Evolutionary conservation across 92 coral and sea anemone species (phyloP), one percentile per base, ranked within the genome.

Genomic region (Porites cylindrica): DNA sequence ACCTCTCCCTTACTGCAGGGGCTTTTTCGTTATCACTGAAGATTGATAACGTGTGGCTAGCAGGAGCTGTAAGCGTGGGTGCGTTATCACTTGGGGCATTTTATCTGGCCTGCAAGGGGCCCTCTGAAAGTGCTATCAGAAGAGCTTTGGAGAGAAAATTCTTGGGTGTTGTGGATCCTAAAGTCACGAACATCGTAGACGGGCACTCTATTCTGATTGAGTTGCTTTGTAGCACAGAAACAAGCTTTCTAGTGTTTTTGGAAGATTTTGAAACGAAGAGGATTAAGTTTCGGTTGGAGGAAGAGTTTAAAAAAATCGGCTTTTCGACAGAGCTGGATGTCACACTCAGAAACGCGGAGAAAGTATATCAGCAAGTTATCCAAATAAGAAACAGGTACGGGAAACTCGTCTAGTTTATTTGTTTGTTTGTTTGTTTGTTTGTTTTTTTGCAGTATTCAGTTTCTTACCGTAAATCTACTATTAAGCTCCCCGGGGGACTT

Each of bases 11-110:
- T 2, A 38, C 70, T 10, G 78, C 78, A 2, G 86, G 70, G 21
- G 70, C 62, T 51, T 71, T 82, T 71, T 82, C 85, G 16, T 23
- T 81, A 51, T 71, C 86, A 3, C 86, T 82, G 59, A 82, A 71
- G 86, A 82, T 82, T 60, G 86, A 82, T 51, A 82, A 82, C 29
- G 62, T 61, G 38, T 82, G 86, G 86, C 20, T 82, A 21, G 86
- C 86, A 7, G 86, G 86, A 19, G 79, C 86, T 47, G 86, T 82
- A 16, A 82, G 79, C 9, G 17, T 82, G 51, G 86, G 86, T 4
- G 79, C 79, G 47, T 82, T 82, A 62, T 71, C 86, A 18, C 13
- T 82, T n/a, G 86, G 86, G 47, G 86, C 86, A 19, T 82, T 82
- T 73, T 82, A 82, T 32, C 63, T 82, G 62, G 71, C 63, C 38